Evolutionary conservation across 2,113 vertebrate genomes (phyloP).

Genomic region (Sapayoa aenigma): DNA sequence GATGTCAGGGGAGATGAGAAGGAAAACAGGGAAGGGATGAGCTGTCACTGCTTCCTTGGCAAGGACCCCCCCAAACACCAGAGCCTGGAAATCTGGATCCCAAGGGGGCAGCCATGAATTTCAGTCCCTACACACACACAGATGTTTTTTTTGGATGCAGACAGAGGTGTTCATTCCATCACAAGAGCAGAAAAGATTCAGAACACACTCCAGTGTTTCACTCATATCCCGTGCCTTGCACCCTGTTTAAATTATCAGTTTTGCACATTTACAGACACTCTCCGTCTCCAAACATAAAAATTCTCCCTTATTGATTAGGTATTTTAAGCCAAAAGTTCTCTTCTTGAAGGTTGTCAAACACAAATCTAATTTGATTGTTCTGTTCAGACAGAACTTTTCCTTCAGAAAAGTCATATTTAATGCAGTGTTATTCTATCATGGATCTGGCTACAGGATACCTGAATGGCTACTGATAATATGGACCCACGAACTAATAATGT

Average conservation of each 20-base stretch:
- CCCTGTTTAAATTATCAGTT: not conserved
- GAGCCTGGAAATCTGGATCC: not conserved
- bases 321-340: conserved; percentile 30
- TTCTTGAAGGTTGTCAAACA: not conserved
- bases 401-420: not conserved
- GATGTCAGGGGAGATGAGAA: not conserved
- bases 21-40: not conserved
- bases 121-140: not conserved
- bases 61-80: not conserved
- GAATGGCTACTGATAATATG: not conserved
- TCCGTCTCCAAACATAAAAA: not conserved
- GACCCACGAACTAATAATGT: not conserved
- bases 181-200: not conserved
- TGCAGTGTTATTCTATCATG: not conserved
- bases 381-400: not conserved
- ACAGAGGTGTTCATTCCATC: not conserved
- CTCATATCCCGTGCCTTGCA: not conserved
- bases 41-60: not conserved
- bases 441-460: not conserved
- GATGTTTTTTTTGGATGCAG: not conserved
- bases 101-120: not conserved
- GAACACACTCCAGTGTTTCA: not conserved
- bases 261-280: not conserved
- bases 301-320: not conserved
- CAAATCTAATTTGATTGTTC: not conserved